Base-by-base conservation (phyloP, 1,140 invertebrate genomes). In the Diorhabda sublineata region DNA sequence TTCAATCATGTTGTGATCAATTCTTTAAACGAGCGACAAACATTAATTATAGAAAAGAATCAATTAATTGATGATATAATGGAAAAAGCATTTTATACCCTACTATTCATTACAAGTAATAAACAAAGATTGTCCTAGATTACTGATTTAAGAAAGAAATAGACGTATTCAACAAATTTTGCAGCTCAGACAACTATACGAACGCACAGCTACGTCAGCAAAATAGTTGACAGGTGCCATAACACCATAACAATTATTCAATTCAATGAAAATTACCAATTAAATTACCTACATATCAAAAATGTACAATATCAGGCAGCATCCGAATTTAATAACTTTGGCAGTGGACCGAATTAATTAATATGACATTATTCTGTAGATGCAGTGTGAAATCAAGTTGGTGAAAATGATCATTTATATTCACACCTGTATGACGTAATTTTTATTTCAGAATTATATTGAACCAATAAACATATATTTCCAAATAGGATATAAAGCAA, bases 391-490 rank as follows among this genome's bases (percentile, higher is more conserved):
- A 52, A 8, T 52, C n/a, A 52, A 8, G 6, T 4, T 52, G 2
- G 2, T 52, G n/a, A 8, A 8, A 8, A 52, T 52, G n/a, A 52
- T 8, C 6, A 52, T 52, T n/a, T 8, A 52, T 52, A 2, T 3
- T 52, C 69, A 64, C 66, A 71, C 69, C 65, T 71, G 61, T 62
- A 61, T 71, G 69, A 71, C 69, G 69, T 71, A 71, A 71, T 71
- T 67, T 71, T 59, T 70, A 58, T 62, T 62, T 62, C 43, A 62
- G 61, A 45, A 44, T 8, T 52, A 52, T 52, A 52, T 52, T 4
- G 47, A 52, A 52, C 47, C 47, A 52, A 42, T 44, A 11, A 44
- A 45, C 7, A 60, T 42, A 60, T 62, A 62, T 62, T 62, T 62
- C 61, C 42, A 44, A 43, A 62, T 3, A 62, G 61, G 43, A 62